A percentile compares a stretch with the other conserved stretches of the same genome.
Evolutionary conservation across 2,888 invertebrate genomes (phyloP).

Genomic region (Rhogogaster chlorosoma): DNA sequence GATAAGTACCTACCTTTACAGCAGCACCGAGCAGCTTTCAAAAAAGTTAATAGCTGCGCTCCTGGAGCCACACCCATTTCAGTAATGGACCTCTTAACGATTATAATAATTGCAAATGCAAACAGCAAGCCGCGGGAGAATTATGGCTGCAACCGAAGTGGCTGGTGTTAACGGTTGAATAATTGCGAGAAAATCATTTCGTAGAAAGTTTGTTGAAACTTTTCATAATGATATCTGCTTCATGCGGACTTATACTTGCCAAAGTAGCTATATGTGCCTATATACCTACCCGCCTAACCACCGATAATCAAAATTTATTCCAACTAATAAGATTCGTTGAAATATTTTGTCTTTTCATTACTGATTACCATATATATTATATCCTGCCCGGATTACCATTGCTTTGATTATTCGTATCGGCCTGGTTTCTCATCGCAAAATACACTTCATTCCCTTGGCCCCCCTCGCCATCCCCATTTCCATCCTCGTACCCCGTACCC

Average conservation of each 20-base stretch:
- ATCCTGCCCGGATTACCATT: neutral
- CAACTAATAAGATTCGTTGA: neutral
- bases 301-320: neutral
- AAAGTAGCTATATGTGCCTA: neutral
- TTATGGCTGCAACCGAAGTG: conserved; percentile 27
- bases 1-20: neutral
- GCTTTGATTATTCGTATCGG: conserved; percentile 4
- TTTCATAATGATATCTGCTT: neutral
- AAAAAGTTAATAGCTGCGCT: neutral
- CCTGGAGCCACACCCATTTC: conserved; percentile 46
- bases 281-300: neutral
- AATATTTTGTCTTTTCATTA: conserved; percentile 6
- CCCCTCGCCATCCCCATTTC: too few species aligned
- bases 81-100: conserved; percentile 52
- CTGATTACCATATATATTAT: conserved; percentile 32
- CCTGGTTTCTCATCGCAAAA: neutral
- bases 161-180: conserved; percentile 45
- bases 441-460: neutral
- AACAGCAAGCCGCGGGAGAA: conserved; percentile 16
- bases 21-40: neutral
- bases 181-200: conserved; percentile 42
- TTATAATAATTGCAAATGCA: conserved; percentile 52
- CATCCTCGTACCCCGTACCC: neutral
- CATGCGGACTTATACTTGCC: neutral
- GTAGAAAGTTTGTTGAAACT: conserved; percentile 40